Base-by-base conservation (phyloP, 2,888 invertebrate genomes). In the Euzophera pinguis region DNA sequence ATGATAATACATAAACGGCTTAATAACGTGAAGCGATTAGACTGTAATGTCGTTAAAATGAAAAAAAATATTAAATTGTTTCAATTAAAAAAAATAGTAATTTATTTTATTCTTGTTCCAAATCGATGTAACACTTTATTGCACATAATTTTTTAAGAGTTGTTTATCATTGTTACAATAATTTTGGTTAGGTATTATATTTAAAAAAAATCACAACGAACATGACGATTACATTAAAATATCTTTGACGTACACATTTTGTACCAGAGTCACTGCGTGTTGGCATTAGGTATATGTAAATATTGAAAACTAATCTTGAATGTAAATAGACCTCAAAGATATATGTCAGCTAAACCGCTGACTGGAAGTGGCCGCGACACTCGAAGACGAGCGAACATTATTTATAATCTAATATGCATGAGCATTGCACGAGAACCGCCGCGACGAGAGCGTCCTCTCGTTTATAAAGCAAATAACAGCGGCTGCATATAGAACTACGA, bases 381-480 rank as follows among this genome's bases (percentile, higher is more conserved):
- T 45, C 56, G 59, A 64, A 68, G 69, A 70, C 67, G 72, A 69
- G 67, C 65, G 64, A 65, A 61, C 68, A 69, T 79, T 78, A 80
- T 75, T 78, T 81, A 81, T 78, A 80, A 82, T 81, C 72, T 75
- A 75, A 78, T 77, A 79, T 83, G 77, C 71, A 78, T 77, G 75
- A 70, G 66, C 53, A 62, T 67, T 39, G 13, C 39, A 39, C 39
- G 8, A 39, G 39, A 16, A 8, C 39, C 65, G 32, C 39, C 65
- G 63, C 67, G 58, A 65, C 57, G 63, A 71, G 72, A 66, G 71
- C 71, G 74, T 71, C 76, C 75, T 78, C 81, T 79, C 67, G 74
- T 74, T 81, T 82, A 83, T 83, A 78, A 81, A 77, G 73, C 77
- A 82, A 84, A 83, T 80, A 81, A 71, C 66, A 64, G 67, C 62